Conservation (phyloP, 2,888 invertebrate species). For the Noctua janthina region DNA sequence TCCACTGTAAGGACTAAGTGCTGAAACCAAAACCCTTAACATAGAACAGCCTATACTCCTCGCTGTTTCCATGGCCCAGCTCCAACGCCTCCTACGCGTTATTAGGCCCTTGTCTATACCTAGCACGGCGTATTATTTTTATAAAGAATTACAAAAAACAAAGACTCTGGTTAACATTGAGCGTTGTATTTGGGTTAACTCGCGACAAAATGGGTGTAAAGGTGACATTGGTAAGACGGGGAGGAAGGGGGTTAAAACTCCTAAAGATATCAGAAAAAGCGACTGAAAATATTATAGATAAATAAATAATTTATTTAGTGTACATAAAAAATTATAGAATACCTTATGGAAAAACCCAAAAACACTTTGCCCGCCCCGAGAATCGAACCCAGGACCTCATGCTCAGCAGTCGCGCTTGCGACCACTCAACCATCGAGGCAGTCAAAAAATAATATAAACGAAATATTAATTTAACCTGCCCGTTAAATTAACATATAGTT, state of each 20-base stretch:
- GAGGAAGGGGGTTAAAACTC: not conserved
- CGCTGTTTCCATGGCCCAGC: conserved; percentile 20
- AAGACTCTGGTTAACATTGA: conserved; percentile 6
- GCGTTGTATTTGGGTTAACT: conserved; percentile 9
- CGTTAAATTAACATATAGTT: not conserved
- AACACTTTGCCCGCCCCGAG: too few relatives aligned
- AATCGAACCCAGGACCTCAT: too few relatives aligned
- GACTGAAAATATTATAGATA: not conserved
- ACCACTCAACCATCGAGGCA: too few relatives aligned
- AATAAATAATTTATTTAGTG: too few relatives aligned
- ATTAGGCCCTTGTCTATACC: conserved; percentile 21
- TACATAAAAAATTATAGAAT: too few relatives aligned
- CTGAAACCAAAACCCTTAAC: too few relatives aligned
- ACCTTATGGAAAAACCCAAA: too few relatives aligned
- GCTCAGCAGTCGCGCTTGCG: too few relatives aligned
- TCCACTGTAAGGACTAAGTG: too few relatives aligned
- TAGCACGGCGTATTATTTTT: conserved; percentile 28
- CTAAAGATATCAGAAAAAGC: not conserved
- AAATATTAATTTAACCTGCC: not conserved
- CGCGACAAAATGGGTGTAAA: not conserved
- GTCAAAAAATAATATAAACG: not conserved
- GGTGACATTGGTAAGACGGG: not conserved
- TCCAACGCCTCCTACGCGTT: conserved; percentile 4
- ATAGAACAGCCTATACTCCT: too few relatives aligned
- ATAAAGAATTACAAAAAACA: conserved; percentile 31